Conservation (phyloP, 2,888 invertebrate genomes). For the Microctonus hyperodae region DNA sequence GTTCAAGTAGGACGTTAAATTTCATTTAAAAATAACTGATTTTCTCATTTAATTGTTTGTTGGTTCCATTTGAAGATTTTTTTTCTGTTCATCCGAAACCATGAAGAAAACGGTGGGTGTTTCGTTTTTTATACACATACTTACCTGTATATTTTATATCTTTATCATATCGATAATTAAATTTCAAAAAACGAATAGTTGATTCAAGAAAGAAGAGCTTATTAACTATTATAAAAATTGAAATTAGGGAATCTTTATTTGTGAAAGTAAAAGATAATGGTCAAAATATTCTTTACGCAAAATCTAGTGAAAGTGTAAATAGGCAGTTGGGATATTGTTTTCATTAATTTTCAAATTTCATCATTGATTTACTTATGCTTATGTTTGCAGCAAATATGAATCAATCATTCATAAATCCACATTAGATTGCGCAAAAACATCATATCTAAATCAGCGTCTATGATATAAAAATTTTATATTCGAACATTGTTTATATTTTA, state of each 20-base stretch:
- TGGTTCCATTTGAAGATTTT: not conserved
- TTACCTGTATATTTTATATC: not conserved
- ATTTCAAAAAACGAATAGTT: too few species aligned
- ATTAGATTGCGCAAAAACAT: not conserved
- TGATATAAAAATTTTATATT: not conserved
- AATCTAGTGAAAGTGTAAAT: conserved; percentile 5
- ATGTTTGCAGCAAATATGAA: too few species aligned
- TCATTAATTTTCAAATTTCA: not conserved
- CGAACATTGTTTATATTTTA: too few species aligned
- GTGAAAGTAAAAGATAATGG: too few species aligned
- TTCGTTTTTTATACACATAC: not conserved
- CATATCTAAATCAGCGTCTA: not conserved
- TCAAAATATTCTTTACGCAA: too few species aligned
- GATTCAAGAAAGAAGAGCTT: too few species aligned
- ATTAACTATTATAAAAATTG: too few species aligned
- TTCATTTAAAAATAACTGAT: not conserved
- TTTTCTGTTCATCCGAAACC: conserved; percentile 1
- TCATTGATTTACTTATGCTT: too few species aligned
- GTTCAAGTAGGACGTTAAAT: conserved; percentile 46
- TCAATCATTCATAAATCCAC: too few species aligned
- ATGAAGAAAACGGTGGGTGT: conserved; percentile 59
- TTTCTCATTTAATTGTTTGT: not conserved
- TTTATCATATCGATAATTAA: not conserved
- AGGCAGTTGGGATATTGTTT: not conserved
- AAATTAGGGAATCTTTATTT: too few species aligned